These are phyloP conservation scores for Trachelus tabidus DNA, from an alignment of 2,888 invertebrate genomes.

Conservation along the genomic window DNA sequence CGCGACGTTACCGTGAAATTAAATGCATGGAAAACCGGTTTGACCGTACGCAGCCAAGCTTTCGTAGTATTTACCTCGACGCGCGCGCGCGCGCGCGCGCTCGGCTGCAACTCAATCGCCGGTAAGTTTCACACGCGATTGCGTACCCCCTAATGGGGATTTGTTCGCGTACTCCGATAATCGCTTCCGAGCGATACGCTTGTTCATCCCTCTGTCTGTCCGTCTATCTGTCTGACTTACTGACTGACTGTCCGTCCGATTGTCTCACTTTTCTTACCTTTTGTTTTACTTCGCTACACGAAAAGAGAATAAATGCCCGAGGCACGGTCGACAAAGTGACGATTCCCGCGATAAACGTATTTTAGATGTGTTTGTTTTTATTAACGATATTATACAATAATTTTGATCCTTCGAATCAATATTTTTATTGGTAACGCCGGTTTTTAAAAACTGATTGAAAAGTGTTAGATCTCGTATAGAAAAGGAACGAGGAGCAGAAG, in stretches of 20 bases:
- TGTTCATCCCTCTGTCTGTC: not conserved
- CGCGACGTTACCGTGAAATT: constrained; percentile 63
- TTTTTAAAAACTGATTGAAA: not conserved
- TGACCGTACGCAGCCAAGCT: constrained; percentile 16
- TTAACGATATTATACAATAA: not conserved
- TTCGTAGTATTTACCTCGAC: not conserved
- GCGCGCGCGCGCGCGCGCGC: not conserved
- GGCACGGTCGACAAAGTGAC: not conserved
- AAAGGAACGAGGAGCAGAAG: not conserved
- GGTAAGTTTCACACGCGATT: constrained; percentile 30
- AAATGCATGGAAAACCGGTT: constrained; percentile 63
- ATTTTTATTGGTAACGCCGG: not conserved
- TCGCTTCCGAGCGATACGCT: not conserved
- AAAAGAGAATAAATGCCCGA: not conserved
- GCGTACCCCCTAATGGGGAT: constrained; percentile 4
- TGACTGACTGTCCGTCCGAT: not conserved
- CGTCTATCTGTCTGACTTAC: not conserved
- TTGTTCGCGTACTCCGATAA: not conserved
- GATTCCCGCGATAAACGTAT: not conserved
- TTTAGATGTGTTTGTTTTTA: not conserved
- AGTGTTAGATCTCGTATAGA: not conserved
- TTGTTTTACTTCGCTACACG: not conserved
- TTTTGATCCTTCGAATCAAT: not conserved
- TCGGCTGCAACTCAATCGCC: constrained; percentile 41
- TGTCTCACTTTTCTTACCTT: not conserved